Percentiles rank a stretch among this genome's conserved stretches.
Evolutionary conservation across 2,888 invertebrate genomes (phyloP).

Genomic region (Mimumesa dahlbomi): DNA sequence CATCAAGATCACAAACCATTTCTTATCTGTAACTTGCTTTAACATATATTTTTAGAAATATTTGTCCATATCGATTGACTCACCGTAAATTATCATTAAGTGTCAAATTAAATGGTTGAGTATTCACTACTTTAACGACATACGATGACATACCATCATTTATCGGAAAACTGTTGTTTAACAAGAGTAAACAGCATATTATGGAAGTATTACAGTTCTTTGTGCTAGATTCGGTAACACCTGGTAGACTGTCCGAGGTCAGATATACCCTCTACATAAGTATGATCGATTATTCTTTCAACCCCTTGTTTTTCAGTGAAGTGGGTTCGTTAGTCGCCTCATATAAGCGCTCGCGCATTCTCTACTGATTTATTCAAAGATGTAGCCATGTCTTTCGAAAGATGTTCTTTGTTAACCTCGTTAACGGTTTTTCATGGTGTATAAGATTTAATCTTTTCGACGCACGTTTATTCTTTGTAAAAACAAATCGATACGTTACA

Average conservation of each 20-base stretch:
- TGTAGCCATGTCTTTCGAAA: slow-evolving; percentile 31
- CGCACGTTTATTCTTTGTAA: too few species aligned
- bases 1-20: too few species aligned
- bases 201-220: not conserved
- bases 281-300: slow-evolving; percentile 72
- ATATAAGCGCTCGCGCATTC: slow-evolving; percentile 33
- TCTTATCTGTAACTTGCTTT: too few species aligned
- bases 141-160: too few species aligned
- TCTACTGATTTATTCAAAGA: slow-evolving; percentile 55
- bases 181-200: not conserved
- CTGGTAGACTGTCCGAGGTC: slow-evolving; percentile 40
- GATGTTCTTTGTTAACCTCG: slow-evolving; percentile 32
- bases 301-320: slow-evolving; percentile 63
- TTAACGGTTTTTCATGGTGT: slow-evolving; percentile 6
- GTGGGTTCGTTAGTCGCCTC: slow-evolving; percentile 62
- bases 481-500: too few species aligned
- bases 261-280: slow-evolving; percentile 50
- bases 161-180: too few species aligned
- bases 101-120: too few species aligned
- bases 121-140: too few species aligned
- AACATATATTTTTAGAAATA: too few species aligned
- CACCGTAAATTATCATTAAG: too few species aligned
- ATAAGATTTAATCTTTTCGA: too few species aligned
- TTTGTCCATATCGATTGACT: too few species aligned
- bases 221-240: slow-evolving; percentile 19